Base-by-base conservation (phyloP, 2,797 vertebrate genomes). In the Mormyrus proboscirostris region DNA sequence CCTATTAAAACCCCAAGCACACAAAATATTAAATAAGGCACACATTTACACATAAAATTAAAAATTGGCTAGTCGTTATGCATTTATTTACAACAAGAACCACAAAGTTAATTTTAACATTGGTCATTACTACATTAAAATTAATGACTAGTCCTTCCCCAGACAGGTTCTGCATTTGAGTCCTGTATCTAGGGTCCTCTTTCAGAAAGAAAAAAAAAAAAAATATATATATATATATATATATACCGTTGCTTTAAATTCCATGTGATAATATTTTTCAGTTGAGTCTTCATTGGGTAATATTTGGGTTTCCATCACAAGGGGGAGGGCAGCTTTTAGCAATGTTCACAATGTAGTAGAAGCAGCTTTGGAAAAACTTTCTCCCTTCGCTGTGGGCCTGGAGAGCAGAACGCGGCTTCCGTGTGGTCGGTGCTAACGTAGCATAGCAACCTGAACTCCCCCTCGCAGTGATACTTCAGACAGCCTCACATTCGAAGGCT, bases 21-120 rank as follows among this genome's bases (percentile, higher is more conserved):
- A 95, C 94, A 95, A 94, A 93, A 94, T 96, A 95, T 96, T 96
- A 96, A 97, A 97, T 97, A 97, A 96, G 96, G 96, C 96, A 97
- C 96, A 96, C 95, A 97, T 96, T 95, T 96, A 96, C 96, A 97
- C 96, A 96, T 95, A 97, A 95, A 96, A 95, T 95, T 94, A 94
- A 95, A 95, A 95, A 96, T 95, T 96, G 96, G 96, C 96, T 97
- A 96, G 96, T 96, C 95, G 94, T 95, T 96, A 95, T 95, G 96
- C 94, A 94, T 96, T 95, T 96, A 97, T 97, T 96, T 97, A 97
- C 96, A 97, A 94, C 94, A 94, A 95, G 93, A 94, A 93, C 93
- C 95, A 95, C 95, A 95, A 94, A 94, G 94, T 95, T 95, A 95
- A 95, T 93, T 92, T 90, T 93, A 93, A 92, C 88, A 92, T 94